Evolutionary conservation across 2,113 vertebrate genomes (phyloP).

Genomic region (Catagonus wagneri): DNA sequence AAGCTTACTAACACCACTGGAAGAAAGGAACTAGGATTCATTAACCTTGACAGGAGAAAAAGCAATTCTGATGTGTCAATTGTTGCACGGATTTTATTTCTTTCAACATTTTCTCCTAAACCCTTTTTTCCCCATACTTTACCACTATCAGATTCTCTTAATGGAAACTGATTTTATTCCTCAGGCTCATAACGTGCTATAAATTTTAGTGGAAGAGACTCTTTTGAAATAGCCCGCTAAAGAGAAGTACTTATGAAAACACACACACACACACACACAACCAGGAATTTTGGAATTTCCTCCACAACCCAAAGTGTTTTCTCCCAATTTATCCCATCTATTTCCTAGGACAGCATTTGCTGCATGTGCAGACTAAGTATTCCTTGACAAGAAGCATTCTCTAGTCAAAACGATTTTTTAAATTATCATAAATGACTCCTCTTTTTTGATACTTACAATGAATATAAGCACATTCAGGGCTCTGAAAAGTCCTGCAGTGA

Average conservation of each 20-base stretch:
- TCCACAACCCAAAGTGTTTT: background rate
- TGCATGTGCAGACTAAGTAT: background rate
- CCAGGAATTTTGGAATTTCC: background rate
- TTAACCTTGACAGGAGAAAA: background rate
- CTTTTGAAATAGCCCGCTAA: background rate
- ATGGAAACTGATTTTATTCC: background rate
- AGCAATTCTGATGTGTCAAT: background rate
- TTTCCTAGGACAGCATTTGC: background rate
- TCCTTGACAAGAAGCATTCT: background rate
- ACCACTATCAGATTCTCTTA: background rate
- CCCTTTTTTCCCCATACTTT: background rate
- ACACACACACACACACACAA: background rate
- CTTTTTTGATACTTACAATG: background rate
- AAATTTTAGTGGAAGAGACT: background rate
- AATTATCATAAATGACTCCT: background rate
- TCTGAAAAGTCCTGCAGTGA: background rate
- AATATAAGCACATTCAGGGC: background rate
- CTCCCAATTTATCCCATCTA: background rate
- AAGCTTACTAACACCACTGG: background rate
- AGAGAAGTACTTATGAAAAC: background rate
- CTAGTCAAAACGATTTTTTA: background rate
- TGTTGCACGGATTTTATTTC: background rate
- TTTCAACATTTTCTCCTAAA: background rate
- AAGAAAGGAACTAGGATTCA: background rate
- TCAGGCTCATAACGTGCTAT: background rate